Evolutionary conservation across 2,113 vertebrate species (phyloP), one percentile per base, ranked within the genome.

Genomic region (Columbina picui): DNA sequence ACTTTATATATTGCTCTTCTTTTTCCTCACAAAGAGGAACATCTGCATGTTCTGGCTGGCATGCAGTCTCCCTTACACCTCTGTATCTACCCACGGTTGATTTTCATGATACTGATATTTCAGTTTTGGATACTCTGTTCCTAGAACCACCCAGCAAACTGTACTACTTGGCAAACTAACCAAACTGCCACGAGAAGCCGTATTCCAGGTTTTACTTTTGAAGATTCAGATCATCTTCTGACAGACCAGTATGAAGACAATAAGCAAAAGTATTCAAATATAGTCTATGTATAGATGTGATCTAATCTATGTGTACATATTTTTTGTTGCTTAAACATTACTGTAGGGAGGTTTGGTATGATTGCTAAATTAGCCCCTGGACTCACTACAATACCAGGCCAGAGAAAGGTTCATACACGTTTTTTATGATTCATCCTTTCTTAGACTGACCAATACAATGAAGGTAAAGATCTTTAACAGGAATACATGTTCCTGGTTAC

Each of bases 401-500:
- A 55, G 22, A 85, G 30, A 19, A 65, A 60, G 1, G 6, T 2
- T 34, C 11, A 38, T 27, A 60, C 0, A 1, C 7, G 2, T 5
- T 59, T 65, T 64, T 79, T 30, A 82, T 14, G 1, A 27, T 41
- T 64, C 16, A 77, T 29, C 2, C 25, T 41, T 55, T 71, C 26
- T 89, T 34, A 36, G 9, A 4, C 9, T 87, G 59, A 80, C 11
- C 14, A 52, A 71, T 50, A 78, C 23, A 90, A 75, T 8, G 49
- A 18, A 71, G 7, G 52, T 22, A 64, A 78, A 93, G 29, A 39
- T 21, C 67, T 84, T 56, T 78, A 86, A 59, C 2, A 47, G 49
- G 10, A 74, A 11, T 16, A 53, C 8, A 25, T 21, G 15, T 30
- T 91, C 9, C 47, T 9, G 29, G 63, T 80, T 86, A 63, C 94